Base-by-base conservation (phyloP, 2,888 invertebrate genomes). In the Drosophila yooni region DNA sequence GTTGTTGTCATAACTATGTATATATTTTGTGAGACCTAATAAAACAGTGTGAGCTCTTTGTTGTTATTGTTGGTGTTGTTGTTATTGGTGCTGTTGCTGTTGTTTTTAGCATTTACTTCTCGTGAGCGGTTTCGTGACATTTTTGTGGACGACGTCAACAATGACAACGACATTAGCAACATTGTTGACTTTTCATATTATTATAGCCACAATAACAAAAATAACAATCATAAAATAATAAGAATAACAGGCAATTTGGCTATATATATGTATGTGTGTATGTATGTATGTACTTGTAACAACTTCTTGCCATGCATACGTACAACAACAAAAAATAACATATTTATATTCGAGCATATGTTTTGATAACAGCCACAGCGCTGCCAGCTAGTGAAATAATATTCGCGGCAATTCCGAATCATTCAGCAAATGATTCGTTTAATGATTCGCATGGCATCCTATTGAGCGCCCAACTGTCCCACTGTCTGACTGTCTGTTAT, bases 131-230 rank as follows among this genome's bases (percentile, higher is more conserved):
- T 84, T 84, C 66, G 89, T 73, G 76, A 79, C 71, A 82, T 70
- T 79, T 75, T 79, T 75, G 65, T 72, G 75, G 50, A 58, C 74
- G 58, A 48, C 79, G 48, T 40, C 69, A 68, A 68, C 69, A 63
- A 53, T 48, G 48, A 46, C 75, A 54, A 60, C 67, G 59, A 62
- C 68, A 67, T 50, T 54, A 65, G 81, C 88, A 75, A 88, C 88
- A 80, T 78, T 83, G 88, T 88, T 83, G 76, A 76, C 72, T 77
- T 81, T 76, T 80, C 67, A 54, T 74, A 77, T 83, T 80, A 79
- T 71, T 72, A 81, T 72, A 69, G 70, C 70, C 69, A 70, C 75
- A 81, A 67, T 67, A 83, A 65, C 74, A 74, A 66, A 59, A 76
- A 69, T 67, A 71, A 73, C 73, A 69, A 69, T 58, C 71, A 70